Evolutionary conservation across 2,797 vertebrate species (phyloP), one percentile per base, ranked within the genome.

Genomic region (Adrianichthys oophorus): DNA sequence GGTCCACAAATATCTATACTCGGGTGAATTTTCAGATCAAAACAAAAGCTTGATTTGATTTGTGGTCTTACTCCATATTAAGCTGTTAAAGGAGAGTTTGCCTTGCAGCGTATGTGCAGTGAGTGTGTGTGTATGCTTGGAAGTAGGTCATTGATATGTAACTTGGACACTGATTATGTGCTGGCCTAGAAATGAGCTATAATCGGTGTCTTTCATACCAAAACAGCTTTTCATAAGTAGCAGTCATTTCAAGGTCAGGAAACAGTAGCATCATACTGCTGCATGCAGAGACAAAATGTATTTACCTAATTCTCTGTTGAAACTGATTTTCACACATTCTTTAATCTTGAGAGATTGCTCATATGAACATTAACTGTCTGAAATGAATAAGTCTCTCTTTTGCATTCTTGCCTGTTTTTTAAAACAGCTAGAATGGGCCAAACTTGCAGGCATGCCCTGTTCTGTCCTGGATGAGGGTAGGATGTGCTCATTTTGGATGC

Each of bases 131-230:
- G 59, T 58, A 76, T 32, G 74, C 75, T 62, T 41, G 46, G 76
- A 91, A 92, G 86, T 90, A 91, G 90, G 90, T 91, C 90, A 90
- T 88, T 91, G 90, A 90, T 91, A 88, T 90, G 82, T 83, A 90
- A 89, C 87, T 85, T 90, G 80, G 86, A 89, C 86, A 83, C 74
- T 87, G 86, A 91, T 91, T 89, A 85, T 85, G 85, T 80, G 84
- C 78, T 90, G 90, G 80, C 89, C 89, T 88, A 90, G 89, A 92
- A 90, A 87, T 85, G 84, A 76, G 85, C 85, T 89, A 82, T 89
- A 89, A 90, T 87, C 89, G 64, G 85, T 84, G 83, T 85, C 80
- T 87, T 80, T 86, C 82, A 80, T 78, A 87, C 79, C 83, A 85
- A 89, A 90, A 87, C 88, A 85, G 88, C 78, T 84, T 88, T 89